Base-by-base conservation (phyloP, 2,888 invertebrate genomes). In the Philhelius pedissequus region DNA sequence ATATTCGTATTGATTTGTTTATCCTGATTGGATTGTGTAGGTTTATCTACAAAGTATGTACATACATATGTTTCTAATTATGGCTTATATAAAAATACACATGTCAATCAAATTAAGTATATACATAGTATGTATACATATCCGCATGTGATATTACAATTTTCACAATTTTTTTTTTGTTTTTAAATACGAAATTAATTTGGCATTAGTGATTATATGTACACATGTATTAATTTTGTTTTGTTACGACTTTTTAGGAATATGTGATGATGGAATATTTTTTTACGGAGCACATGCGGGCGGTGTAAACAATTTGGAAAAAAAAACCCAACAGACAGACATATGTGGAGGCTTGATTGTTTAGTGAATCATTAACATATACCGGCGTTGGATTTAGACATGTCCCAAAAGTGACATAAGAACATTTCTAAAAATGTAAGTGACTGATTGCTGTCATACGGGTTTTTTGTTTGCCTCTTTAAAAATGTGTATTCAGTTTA, bases 371-470 rank as follows among this genome's bases (percentile, higher is more conserved):
- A 54, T 54, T 54, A 13, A n/a, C 4, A n/a, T 4, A 54, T 4
- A 48, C 4, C 5, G 1, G 22, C 13, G 20, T n/a, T n/a, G n/a
- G n/a, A 13, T 48, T 48, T 13, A 22, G 1, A 32, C 32, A 32
- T 56, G 48, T 38, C 54, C 8, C 27, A 69, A 75, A 40, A 66
- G 9, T 18, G 50, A 18, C 48, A 78, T 76, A 76, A 76, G 81
- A 81, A 56, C 43, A 81, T 52, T 76, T 76, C 75, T 76, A 76
- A 43, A 58, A 66, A 75, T 62, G 50, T 15, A 25, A 45, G 3
- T 54, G 48, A 70, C 35, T 32, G 62, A 50, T 45, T 70, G 20
- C 13, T 58, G n/a, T 50, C 50, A 50, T 50, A n/a, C 22, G 20
- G n/a, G 3, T 50, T 38, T 38, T 2, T 38, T 6, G 6, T 15